These are phyloP conservation scores for Miltochrista miniata DNA, from an alignment of 2,888 invertebrate species.

Conservation along the genomic window DNA sequence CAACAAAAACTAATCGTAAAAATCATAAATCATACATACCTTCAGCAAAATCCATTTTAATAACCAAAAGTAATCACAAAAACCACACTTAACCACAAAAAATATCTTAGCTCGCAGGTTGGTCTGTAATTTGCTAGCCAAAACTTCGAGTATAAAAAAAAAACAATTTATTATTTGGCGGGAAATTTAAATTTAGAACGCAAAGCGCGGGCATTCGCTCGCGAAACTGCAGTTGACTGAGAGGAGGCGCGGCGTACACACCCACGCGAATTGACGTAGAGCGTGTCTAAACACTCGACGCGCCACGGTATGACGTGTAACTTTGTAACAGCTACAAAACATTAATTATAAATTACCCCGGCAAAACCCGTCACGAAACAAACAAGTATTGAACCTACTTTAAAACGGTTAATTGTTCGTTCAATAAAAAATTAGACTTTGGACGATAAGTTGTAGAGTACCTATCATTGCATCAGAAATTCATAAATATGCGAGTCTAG, in stretches of 20 bases:
- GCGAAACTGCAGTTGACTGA: slow-evolving; percentile 47
- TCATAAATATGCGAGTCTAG: too few species aligned
- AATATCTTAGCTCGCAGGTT: too few species aligned
- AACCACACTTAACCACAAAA: neutral
- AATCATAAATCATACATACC: slow-evolving; percentile 34
- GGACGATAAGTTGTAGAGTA: too few species aligned
- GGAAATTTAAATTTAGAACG: slow-evolving; percentile 35
- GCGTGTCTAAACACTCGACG: slow-evolving; percentile 42
- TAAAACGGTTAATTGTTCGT: too few species aligned
- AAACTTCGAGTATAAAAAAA: too few species aligned
- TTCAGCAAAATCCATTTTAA: slow-evolving; percentile 37
- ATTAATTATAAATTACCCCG: slow-evolving; percentile 16
- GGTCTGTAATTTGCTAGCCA: too few species aligned
- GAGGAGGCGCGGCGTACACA: slow-evolving; percentile 58
- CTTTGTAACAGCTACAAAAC: slow-evolving; percentile 22
- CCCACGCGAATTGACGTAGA: slow-evolving; percentile 37
- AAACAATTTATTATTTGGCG: slow-evolving; percentile 26
- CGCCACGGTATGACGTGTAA: slow-evolving; percentile 35
- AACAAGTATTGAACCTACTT: too few species aligned
- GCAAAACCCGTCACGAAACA: too few species aligned
- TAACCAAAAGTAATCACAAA: slow-evolving; percentile 23
- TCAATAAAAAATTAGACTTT: too few species aligned
- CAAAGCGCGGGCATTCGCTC: slow-evolving; percentile 44
- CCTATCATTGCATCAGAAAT: too few species aligned
- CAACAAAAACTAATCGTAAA: too few species aligned